Conservation (phyloP, 2,113 vertebrate species). For the Tragelaphus scriptus region DNA sequence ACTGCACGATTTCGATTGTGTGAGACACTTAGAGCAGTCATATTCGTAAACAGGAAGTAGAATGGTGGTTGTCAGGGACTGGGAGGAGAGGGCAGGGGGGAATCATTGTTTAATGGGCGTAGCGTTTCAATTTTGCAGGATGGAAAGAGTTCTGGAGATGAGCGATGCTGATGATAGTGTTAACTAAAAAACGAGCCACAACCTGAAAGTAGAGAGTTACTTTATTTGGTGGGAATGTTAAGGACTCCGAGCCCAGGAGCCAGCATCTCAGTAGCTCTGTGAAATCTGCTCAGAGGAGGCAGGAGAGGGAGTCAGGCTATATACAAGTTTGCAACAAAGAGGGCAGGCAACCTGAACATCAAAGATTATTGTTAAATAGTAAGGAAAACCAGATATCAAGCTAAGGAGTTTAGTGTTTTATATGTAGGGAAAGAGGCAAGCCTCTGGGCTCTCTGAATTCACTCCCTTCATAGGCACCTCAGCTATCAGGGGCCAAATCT, state of each 20-base stretch:
- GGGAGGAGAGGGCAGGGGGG: too few relatives aligned
- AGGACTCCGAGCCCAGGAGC: background rate
- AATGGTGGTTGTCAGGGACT: background rate
- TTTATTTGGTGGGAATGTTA: background rate
- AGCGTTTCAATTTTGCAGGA: background rate
- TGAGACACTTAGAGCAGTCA: background rate
- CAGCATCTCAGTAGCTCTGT: background rate
- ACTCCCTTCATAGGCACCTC: background rate
- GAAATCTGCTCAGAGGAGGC: background rate
- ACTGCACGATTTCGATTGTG: background rate
- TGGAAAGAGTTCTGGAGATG: background rate
- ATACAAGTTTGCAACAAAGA: background rate
- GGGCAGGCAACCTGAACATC: background rate
- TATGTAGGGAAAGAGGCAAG: background rate
- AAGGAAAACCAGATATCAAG: background rate
- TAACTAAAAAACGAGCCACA: background rate
- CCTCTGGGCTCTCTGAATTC: background rate
- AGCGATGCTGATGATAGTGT: background rate
- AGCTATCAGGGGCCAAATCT: background rate
- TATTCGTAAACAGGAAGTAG: background rate
- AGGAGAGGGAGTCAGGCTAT: background rate
- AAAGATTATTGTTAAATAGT: background rate
- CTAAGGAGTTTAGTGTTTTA: background rate
- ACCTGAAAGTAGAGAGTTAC: background rate
- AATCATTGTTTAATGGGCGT: background rate